Evolutionary conservation across 2,797 vertebrate genomes (phyloP), one percentile per base, ranked within the genome.

Genomic region (Craterocephalus amniculus): DNA sequence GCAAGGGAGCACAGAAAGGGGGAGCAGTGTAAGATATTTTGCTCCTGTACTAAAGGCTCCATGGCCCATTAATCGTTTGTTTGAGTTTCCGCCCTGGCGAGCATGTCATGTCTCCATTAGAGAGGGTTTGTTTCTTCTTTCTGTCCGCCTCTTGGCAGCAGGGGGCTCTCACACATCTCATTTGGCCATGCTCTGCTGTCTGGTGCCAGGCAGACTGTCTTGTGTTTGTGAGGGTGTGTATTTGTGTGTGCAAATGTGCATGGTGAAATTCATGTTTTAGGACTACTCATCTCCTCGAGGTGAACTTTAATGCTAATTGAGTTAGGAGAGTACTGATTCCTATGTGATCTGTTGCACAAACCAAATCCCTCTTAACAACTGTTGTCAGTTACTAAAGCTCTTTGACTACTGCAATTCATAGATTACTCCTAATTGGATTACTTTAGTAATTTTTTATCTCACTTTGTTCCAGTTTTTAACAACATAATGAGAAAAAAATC

Each of bases 61-160:
- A 89, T 93, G 88, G 91, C 90, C 93, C 93, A 94, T 94, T 94
- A 93, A 94, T 94, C 90, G 92, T 93, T 94, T 95, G 93, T 95
- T 94, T 94, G 92, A 95, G 93, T 93, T 95, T 95, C 93, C 88
- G 91, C 93, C 91, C 91, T 76, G 74, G 86, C 78, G 86, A 93
- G 87, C 94, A 93, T 93, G 92, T 95, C 93, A 94, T 93, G 92
- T 95, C 93, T 95, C 94, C 92, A 94, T 95, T 94, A 95, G 93
- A 89, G 87, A 87, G 89, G 90, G 92, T 92, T 94, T 94, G 92
- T 94, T 94, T 92, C 92, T 89, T 91, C 90, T 91, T 90, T 81
- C 91, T 91, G 90, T 91, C 90, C 74, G 87, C 88, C 92, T 93
- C 85, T 89, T 89, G 92, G 90, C 94, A 93, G 93, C 92, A 93